phyloP scores from a whole-genome alignment of 2,797 vertebrate genomes.

The Crenichthys baileyi region DNA sequence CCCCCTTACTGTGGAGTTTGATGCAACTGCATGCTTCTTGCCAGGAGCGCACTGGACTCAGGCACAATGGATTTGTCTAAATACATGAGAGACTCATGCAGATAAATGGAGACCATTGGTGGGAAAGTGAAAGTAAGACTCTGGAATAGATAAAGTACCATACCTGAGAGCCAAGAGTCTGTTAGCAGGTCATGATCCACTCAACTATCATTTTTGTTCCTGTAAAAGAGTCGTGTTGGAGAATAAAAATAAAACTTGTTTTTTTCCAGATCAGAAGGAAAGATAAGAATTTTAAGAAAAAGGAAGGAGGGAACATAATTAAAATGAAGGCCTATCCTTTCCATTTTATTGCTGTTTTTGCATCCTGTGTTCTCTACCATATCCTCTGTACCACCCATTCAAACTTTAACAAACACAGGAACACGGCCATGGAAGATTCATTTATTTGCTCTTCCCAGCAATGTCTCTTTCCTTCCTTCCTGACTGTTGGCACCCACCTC shows the following conservation, averaged over 20 bases:
- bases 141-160: slow-evolving; percentile 55
- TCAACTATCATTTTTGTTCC: slow-evolving; percentile 55
- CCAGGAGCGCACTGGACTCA: slow-evolving; percentile 32
- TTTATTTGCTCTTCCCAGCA: slow-evolving; percentile 34
- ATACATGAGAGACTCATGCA: slow-evolving; percentile 39
- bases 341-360: slow-evolving; percentile 51
- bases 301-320: slow-evolving; percentile 37
- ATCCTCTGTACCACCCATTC: slow-evolving; percentile 50
- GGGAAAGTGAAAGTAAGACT: slow-evolving; percentile 53
- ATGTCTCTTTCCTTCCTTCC: slow-evolving; percentile 69
- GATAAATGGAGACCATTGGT: slow-evolving; percentile 55
- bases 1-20: slow-evolving; percentile 24
- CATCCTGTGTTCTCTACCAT: slow-evolving; percentile 39
- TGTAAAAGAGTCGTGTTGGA: slow-evolving; percentile 40
- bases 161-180: slow-evolving; percentile 56
- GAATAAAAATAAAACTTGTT: slow-evolving; percentile 41
- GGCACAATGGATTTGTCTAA: slow-evolving; percentile 55
- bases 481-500: slow-evolving; percentile 31
- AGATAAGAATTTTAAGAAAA: slow-evolving; percentile 24
- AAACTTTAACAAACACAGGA: slow-evolving; percentile 54
- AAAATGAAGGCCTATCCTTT: slow-evolving; percentile 29
- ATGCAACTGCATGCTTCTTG: slow-evolving; percentile 32
- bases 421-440: slow-evolving; percentile 58
- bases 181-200: slow-evolving; percentile 49
- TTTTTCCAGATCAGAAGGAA: slow-evolving; percentile 44